Evolutionary conservation across 2,797 vertebrate genomes (phyloP).

Genomic region (Sparus aurata): DNA sequence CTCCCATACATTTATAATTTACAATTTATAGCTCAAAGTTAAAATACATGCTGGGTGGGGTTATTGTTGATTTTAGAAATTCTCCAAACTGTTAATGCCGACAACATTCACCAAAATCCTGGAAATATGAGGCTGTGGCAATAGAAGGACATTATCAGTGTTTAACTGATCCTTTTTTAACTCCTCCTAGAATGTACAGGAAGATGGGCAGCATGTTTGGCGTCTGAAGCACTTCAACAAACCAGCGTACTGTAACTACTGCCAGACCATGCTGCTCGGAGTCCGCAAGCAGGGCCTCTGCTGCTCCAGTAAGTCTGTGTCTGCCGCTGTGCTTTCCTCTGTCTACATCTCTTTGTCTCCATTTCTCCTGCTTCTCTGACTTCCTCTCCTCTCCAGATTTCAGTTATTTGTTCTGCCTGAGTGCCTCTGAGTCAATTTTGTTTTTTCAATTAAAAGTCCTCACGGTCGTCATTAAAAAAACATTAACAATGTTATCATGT

Average conservation of each 20-base stretch:
- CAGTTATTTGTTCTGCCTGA: conserved; percentile 1
- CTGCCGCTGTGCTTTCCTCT: not conserved
- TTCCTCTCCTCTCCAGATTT: not conserved
- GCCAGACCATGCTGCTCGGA: conserved; percentile 93
- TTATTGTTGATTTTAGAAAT: not conserved
- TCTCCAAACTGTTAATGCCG: not conserved
- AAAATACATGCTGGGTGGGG: not conserved
- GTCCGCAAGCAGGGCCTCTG: conserved; percentile 96
- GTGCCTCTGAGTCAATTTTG: conserved; percentile 32
- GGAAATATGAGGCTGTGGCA: not conserved
- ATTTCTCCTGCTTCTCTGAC: conserved; percentile 1
- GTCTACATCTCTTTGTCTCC: not conserved
- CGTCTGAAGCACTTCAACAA: conserved; percentile 98
- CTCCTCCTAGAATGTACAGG: conserved; percentile 87
- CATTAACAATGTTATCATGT: conserved; percentile 35
- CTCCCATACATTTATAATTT: not conserved
- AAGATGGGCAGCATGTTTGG: conserved; percentile 95
- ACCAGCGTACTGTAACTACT: conserved; percentile 96
- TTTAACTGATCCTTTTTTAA: not conserved
- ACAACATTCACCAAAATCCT: not conserved
- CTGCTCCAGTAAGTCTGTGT: conserved; percentile 90
- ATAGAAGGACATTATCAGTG: not conserved
- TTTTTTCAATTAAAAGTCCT: conserved; percentile 42
- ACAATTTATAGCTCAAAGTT: not conserved
- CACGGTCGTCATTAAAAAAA: conserved; percentile 21